phyloP scores from a whole-genome alignment of 2,113 vertebrate species.

The Pontoporia blainvillei region DNA sequence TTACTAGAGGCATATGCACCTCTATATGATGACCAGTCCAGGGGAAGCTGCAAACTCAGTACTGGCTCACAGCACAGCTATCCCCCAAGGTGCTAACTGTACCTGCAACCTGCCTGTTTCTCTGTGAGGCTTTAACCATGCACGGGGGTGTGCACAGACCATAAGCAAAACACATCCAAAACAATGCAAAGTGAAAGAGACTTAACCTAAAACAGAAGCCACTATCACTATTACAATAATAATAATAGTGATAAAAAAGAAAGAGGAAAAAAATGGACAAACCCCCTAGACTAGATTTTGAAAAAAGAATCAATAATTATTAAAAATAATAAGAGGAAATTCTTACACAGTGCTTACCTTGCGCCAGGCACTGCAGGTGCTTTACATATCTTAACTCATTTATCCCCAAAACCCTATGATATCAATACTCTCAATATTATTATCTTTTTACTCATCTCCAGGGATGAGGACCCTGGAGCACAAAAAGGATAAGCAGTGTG shows the following conservation, averaged over 20 bases:
- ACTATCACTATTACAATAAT: neutral
- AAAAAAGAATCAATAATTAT: neutral
- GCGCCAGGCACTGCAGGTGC: neutral
- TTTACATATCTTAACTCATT: neutral
- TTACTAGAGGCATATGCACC: neutral
- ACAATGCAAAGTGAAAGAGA: neutral
- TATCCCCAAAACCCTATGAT: neutral
- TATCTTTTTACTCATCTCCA: neutral
- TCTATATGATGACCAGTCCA: neutral
- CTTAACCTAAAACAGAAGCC: neutral
- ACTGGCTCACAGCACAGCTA: neutral
- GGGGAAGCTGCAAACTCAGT: neutral
- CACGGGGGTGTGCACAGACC: too few relatives aligned
- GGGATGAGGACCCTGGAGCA: neutral
- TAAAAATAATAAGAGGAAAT: neutral
- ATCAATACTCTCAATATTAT: neutral
- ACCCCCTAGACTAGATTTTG: neutral
- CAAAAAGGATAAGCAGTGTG: neutral
- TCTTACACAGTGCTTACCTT: neutral
- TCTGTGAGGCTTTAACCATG: neutral
- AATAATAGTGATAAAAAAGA: neutral
- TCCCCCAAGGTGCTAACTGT: fast-evolving
- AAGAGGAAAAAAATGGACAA: neutral
- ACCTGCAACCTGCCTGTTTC: neutral
- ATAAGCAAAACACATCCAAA: neutral